phyloP scores from a whole-genome alignment of 2,113 vertebrate genomes.

The Archocentrus centrarchus region DNA sequence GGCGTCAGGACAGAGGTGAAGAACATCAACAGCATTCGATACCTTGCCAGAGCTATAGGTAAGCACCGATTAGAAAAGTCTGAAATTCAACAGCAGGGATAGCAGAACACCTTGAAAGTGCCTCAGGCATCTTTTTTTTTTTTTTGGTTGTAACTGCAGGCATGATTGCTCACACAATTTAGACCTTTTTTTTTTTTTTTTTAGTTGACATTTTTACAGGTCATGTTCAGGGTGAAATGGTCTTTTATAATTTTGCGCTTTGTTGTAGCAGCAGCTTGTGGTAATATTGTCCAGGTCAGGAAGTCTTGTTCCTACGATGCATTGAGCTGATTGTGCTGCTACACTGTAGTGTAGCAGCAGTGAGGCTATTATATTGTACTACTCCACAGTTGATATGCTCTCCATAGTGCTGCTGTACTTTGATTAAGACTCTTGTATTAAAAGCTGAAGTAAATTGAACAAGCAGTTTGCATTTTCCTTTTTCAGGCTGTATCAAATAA shows the following conservation, averaged over 20 bases:
- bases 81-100: background rate
- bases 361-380: background rate
- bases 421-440: background rate
- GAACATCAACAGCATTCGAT: slow-evolving; percentile 95
- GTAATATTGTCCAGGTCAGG: background rate
- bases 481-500: background rate
- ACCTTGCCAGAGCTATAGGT: slow-evolving; percentile 93
- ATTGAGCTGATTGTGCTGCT: background rate
- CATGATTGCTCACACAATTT: background rate
- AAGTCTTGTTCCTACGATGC: background rate
- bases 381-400: background rate
- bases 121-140: background rate
- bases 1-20: slow-evolving; percentile 95
- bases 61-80: slow-evolving; percentile 26
- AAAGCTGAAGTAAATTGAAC: background rate
- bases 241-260: background rate
- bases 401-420: background rate
- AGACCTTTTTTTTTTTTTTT: background rate
- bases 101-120: background rate
- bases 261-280: background rate
- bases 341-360: background rate
- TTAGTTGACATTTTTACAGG: slow-evolving; percentile 1
- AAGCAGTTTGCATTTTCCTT: background rate
- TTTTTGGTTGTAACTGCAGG: background rate
- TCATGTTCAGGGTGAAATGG: background rate